Base-by-base conservation (phyloP, 2,797 vertebrate species). In the Avahi laniger region DNA sequence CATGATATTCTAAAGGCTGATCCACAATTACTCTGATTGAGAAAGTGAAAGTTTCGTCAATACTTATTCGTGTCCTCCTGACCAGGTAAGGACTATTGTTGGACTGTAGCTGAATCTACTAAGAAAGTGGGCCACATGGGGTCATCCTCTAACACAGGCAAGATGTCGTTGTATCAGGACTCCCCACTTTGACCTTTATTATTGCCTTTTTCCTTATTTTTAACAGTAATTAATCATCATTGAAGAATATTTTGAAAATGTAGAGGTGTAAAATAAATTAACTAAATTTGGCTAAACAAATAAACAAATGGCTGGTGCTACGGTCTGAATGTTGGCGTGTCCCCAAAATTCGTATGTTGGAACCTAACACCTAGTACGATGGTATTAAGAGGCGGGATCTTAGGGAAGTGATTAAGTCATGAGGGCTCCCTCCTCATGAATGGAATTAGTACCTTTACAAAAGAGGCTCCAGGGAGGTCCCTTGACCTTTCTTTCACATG, bases 21-120 rank as follows among this genome's bases (percentile, higher is more conserved):
- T 92, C 96, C 96, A 96, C 97, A 98, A 98, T 98, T 98, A 98
- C 97, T 97, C 97, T 97, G 98, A 98, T 88, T 98, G 98, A 98
- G 97, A 98, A 98, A 98, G 97, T 96, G 97, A 97, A 97, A 98
- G 98, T 97, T 98, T 91, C 98, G 97, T 98, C 52, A 78, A 4
- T 98, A 98, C 97, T 98, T 98, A 93, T 97, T 79, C 98, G 98
- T 96, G 97, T 97, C 96, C 97, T 98, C 94, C 97, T 96, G 73
- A 97, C 87, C 85, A 93, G 75, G 73, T 96, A 97, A 96, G 70
- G 79, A 67, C 84, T 78, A 1, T 97, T 92, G 96, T 38, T 89
- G 91, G 92, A 81, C 0, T 67, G 82, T 48, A 89, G 89, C 20
- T 97, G 88, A 96, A 93, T 81, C 89, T 86, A 54, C 89, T 93